Evolutionary conservation across 2,113 vertebrate species (phyloP), one percentile per base, ranked within the genome.

Genomic region (Bujurquina vittata): DNA sequence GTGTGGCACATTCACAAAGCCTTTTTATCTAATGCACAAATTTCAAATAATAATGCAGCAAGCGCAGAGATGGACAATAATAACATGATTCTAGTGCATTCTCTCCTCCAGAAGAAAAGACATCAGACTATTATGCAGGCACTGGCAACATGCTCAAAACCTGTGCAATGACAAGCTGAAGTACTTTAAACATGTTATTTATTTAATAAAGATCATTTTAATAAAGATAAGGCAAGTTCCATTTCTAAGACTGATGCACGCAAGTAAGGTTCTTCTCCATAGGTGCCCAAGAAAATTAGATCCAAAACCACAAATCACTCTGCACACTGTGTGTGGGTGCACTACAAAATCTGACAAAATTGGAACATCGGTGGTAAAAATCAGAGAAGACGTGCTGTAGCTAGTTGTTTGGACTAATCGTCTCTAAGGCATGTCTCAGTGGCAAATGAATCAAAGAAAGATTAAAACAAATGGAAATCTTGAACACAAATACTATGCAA

Each of bases 401-500:
- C 46, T 18, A 8, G 58, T 4, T 4, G 11, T 18, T 79, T 63
- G 1, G 1, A 72, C 72, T 67, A 33, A 82, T 77, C 58, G 43
- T 54, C 46, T 46, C 6, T 4, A n/a, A 82, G 15, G 26, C 22
- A 37, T 15, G 15, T 54, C 37, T 61, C 10, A 75, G 23, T 76
- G 46, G 23, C 31, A 80, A 73, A 75, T 37, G 18, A 74, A 33
- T 22, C 5, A 60, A 33, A 74, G 12, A 86, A 26, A 63, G 10
- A 67, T 20, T 29, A 57, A 59, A 60, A 22, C 10, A 83, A 73
- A 33, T 18, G 7, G 33, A 79, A 83, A 65, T 75, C 67, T 80
- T n/a, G 6, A 3, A 81, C 3, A 61, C 43, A 31, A 59, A 35
- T 69, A 43, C 87, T 11, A 88, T 52, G 58, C 73, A 89, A 89